Evolutionary conservation across 2,797 vertebrate genomes (phyloP), one percentile per base, ranked within the genome.

Genomic region (Phataginus tetradactyla): DNA sequence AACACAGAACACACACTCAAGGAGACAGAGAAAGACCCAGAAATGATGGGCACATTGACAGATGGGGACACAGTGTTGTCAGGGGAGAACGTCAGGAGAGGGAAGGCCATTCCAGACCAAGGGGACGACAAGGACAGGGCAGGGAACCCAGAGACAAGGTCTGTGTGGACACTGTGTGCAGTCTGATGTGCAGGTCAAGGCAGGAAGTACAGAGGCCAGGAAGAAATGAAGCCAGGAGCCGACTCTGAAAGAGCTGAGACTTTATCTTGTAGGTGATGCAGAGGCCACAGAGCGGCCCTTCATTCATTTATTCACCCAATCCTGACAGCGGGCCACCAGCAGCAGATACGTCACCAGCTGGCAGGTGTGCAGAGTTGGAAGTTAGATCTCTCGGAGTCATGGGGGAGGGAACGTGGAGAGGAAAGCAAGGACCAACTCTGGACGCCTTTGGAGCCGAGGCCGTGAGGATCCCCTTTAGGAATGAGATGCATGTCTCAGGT

Each of bases 151-250:
- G 23, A 84, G 18, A 20, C 29, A 11, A 0, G 0, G 78, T 51
- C n/a, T 13, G n/a, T 5, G 10, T 23, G 45, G 21, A 29, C 29
- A 7, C n/a, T 34, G 14, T 0, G 0, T 39, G 53, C 9, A 39
- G 64, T 32, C 25, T 39, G 17, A n/a, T 18, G 34, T 55, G 6
- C 32, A 80, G 39, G 66, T 66, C 32, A 39, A 69, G 68, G 77
- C n/a, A 53, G 66, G 34, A 86, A 81, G 78, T 69, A 66, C 5
- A 10, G 59, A 9, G 81, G 29, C 27, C 51, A 64, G 86, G 34
- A 86, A 81, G 78, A 81, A 88, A 91, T 5, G 53, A 34, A 34
- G 34, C 49, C 18, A 12, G 55, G 20, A 23, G 8, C 32, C 55
- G 86, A 32, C 23, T 55, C 57, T 63, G 17, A 68, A 80, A 55